phyloP scores from a whole-genome alignment of 2,113 vertebrate genomes.

The Cyprinodon variegatus region DNA sequence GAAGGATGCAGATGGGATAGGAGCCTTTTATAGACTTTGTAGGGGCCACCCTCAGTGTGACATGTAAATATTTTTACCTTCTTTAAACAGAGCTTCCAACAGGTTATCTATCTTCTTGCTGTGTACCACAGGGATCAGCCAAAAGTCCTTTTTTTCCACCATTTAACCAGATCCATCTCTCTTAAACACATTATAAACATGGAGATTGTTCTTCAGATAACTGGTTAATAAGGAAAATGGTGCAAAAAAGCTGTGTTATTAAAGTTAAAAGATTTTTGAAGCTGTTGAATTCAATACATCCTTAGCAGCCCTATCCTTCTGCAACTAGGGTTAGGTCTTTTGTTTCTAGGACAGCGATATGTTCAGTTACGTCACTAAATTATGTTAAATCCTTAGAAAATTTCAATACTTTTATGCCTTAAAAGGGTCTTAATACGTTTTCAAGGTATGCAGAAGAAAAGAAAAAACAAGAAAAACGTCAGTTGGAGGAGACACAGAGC shows the following conservation, averaged over 20 bases:
- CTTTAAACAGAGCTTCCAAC: no score
- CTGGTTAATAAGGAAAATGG: neutral
- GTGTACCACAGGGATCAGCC: neutral
- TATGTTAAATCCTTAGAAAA: slow-evolving; percentile 32
- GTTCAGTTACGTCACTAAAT: no score
- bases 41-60: neutral
- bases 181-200: neutral
- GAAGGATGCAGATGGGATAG: neutral
- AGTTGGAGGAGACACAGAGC: slow-evolving; percentile 46
- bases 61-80: neutral
- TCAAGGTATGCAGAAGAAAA: slow-evolving; percentile 40
- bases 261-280: neutral
- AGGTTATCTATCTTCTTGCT: neutral
- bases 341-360: neutral
- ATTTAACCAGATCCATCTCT: neutral
- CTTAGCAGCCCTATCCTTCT: neutral
- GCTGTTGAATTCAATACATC: neutral
- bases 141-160: no score
- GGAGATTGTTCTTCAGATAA: slow-evolving; percentile 30
- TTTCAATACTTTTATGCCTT: slow-evolving; percentile 45
- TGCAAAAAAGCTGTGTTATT: neutral
- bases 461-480: slow-evolving; percentile 66
- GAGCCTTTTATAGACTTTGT: neutral
- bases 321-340: neutral
- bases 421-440: slow-evolving; percentile 58